Evolutionary conservation across 2,113 vertebrate genomes (phyloP).

Genomic region (Macquaria australasica): DNA sequence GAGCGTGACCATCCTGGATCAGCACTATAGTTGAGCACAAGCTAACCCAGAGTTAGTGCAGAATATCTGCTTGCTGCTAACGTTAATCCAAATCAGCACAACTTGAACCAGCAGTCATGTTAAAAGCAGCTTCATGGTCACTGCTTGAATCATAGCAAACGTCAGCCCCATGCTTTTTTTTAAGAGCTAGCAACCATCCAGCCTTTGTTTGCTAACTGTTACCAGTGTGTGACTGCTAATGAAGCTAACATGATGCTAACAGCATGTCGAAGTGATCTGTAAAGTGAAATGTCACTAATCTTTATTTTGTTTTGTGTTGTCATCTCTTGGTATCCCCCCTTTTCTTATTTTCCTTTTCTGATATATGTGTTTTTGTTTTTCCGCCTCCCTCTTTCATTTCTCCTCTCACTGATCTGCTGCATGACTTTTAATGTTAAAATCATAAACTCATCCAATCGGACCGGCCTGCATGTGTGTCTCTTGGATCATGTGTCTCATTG

Average conservation of each 20-base stretch:
- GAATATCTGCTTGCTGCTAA: too few relatives aligned
- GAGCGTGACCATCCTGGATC: neutral
- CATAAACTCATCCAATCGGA: conserved; percentile 25
- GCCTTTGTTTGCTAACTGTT: conserved; percentile 54
- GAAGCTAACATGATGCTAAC: conserved; percentile 75
- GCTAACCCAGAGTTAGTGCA: neutral
- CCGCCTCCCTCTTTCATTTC: neutral
- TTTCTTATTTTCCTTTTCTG: conserved; percentile 4
- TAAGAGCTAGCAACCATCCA: conserved; percentile 37
- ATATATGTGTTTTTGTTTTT: conserved; percentile 54
- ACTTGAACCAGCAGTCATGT: neutral
- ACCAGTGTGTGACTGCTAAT: conserved; percentile 53
- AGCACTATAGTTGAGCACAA: neutral
- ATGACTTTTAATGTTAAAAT: conserved; percentile 44
- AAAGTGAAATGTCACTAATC: conserved; percentile 87
- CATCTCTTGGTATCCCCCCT: conserved; percentile 22
- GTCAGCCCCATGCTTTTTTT: conserved; percentile 23
- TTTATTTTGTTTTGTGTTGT: conserved; percentile 81
- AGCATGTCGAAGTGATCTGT: conserved; percentile 80
- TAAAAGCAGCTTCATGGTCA: neutral
- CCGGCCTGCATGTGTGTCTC: conserved; percentile 63
- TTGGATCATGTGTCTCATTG: conserved; percentile 71
- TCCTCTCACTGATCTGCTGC: conserved; percentile 39
- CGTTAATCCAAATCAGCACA: neutral
- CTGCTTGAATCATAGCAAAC: neutral